phyloP scores from a whole-genome alignment of 2,797 vertebrate species.

The Clangula hyemalis region DNA sequence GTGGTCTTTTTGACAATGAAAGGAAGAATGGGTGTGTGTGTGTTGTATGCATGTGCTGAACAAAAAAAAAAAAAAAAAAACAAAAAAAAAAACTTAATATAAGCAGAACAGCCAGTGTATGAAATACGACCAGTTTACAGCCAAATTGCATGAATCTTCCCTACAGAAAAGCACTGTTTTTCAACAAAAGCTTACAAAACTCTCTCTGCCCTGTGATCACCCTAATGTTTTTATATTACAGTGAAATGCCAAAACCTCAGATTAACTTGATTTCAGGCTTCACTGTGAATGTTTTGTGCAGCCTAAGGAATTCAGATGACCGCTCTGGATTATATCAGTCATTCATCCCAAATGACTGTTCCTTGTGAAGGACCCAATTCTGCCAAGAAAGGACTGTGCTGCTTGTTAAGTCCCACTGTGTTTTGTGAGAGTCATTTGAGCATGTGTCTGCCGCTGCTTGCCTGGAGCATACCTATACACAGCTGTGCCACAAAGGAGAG shows the following conservation, averaged over 20 bases:
- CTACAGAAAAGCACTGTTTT: neutral
- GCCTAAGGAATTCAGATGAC: neutral
- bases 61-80: neutral
- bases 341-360: neutral
- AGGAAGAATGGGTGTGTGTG: neutral
- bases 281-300: neutral
- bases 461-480: rapidly evolving
- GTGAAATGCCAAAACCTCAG: neutral
- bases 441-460: rapidly evolving
- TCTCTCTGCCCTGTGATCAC: neutral
- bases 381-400: neutral
- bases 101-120: neutral
- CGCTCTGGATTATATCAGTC: neutral
- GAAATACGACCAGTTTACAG: neutral
- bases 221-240: neutral
- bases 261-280: neutral
- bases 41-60: neutral
- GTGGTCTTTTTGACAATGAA: neutral
- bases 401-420: neutral
- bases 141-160: neutral
- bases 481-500: neutral
- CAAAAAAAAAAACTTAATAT: neutral
- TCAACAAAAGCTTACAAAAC: neutral
- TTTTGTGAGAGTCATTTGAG: neutral
- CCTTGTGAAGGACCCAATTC: neutral